Conservation (phyloP, 2,888 invertebrate genomes). For the Drosophila ezoana region DNA sequence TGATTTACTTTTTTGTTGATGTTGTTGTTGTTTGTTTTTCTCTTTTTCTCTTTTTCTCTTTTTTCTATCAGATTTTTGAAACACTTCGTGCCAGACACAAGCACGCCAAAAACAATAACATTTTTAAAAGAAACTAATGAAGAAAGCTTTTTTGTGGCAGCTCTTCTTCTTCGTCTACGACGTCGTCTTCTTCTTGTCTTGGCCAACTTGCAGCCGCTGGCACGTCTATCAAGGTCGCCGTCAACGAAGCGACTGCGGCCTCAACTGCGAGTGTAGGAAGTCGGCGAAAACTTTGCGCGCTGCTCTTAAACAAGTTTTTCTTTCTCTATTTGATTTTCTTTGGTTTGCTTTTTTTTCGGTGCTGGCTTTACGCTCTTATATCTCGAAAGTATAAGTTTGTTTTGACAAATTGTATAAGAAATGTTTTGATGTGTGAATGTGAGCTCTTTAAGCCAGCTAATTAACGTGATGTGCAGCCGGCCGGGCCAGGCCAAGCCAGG, state of each 20-base stretch:
- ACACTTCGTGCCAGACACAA: conserved; percentile 58
- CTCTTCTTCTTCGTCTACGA: background rate
- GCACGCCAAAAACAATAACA: conserved; percentile 49
- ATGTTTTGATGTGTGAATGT: conserved; percentile 57
- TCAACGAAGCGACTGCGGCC: conserved; percentile 82
- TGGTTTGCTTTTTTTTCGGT: conserved; percentile 22
- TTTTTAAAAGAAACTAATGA: conserved; percentile 32
- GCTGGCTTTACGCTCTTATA: conserved; percentile 68
- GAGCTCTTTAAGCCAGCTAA: conserved; percentile 56
- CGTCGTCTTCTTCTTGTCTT: conserved; percentile 15
- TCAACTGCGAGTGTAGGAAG: conserved; percentile 46
- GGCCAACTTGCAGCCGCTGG: conserved; percentile 70
- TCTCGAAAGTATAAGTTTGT: conserved; percentile 78
- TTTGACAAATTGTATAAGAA: conserved; percentile 78
- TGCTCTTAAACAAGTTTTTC: conserved; percentile 27
- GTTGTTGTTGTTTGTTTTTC: conserved; percentile 33
- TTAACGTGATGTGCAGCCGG: conserved; percentile 46
- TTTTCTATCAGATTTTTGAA: conserved; percentile 54
- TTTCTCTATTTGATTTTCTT: conserved; percentile 9
- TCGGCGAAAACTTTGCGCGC: conserved; percentile 46
- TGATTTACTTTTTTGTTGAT: background rate
- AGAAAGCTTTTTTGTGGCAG: conserved; percentile 54
- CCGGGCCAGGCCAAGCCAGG: background rate
- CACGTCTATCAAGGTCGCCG: conserved; percentile 85
- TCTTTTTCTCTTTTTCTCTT: conserved; percentile 43